A percentile compares a stretch with the other conserved stretches of the same genome.
Evolutionary conservation across 2,797 vertebrate genomes (phyloP).

Genomic region (Poeciliopsis infans): DNA sequence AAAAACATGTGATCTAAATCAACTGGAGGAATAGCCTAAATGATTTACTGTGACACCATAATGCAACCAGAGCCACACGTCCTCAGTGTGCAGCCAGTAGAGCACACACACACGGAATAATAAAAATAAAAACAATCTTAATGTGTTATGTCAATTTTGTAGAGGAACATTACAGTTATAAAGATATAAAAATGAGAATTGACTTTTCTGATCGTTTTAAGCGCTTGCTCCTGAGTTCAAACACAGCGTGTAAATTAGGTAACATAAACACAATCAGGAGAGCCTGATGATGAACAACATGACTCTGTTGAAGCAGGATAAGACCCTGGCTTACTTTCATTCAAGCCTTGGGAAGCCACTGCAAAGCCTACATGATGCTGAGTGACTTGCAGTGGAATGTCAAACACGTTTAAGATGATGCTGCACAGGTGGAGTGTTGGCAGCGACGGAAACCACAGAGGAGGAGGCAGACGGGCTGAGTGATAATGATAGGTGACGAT

Average conservation of each 20-base stretch:
- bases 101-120: neutral
- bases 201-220: neutral
- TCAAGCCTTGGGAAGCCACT: slow-evolving; percentile 27
- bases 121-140: neutral
- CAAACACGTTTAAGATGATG: slow-evolving; percentile 86
- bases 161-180: neutral
- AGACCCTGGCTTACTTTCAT: slow-evolving; percentile 18
- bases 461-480: slow-evolving; percentile 54
- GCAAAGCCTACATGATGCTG: neutral
- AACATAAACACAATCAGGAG: neutral
- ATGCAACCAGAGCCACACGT: neutral
- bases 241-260: neutral
- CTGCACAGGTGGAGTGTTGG: slow-evolving; percentile 77
- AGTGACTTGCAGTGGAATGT: slow-evolving; percentile 78
- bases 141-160: neutral
- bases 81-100: neutral
- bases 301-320: slow-evolving; percentile 33
- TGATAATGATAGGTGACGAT: slow-evolving; percentile 63
- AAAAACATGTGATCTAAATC: neutral
- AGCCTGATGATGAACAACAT: slow-evolving; percentile 6
- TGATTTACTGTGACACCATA: neutral
- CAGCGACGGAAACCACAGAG: slow-evolving; percentile 31
- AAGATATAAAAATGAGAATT: neutral
- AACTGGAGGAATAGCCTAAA: neutral
- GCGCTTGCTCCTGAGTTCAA: neutral